These are phyloP conservation scores for Eueremaeus valkanovi DNA, from an alignment of 2,888 invertebrate genomes.

Conservation along the genomic window DNA sequence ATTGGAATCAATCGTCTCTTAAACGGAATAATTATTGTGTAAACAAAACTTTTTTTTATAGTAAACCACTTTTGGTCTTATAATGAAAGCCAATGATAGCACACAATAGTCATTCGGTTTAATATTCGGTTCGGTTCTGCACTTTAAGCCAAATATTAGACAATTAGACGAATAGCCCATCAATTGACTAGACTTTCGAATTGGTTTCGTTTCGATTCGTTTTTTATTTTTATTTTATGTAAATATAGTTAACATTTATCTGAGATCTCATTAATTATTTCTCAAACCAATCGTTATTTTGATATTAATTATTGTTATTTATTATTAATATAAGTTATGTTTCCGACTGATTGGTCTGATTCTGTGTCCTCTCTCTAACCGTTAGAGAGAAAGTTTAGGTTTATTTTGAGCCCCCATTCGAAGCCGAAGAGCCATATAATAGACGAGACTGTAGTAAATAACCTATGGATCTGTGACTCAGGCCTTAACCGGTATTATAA, in stretches of 20 bases:
- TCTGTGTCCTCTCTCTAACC: not conserved
- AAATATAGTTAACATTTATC: not conserved
- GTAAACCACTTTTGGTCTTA: not conserved
- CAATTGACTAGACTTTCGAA: not conserved
- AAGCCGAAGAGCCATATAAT: too few species aligned
- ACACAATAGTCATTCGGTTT: too few species aligned
- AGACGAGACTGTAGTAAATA: not conserved
- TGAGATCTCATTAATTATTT: slow-evolving; percentile 28
- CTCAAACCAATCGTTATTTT: slow-evolving; percentile 31
- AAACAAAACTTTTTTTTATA: not conserved
- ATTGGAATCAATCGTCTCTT: not conserved
- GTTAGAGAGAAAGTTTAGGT: too few species aligned
- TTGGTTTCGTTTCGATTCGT: slow-evolving; percentile 1
- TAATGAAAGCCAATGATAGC: not conserved
- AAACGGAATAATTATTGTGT: not conserved
- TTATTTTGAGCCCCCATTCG: too few species aligned
- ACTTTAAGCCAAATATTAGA: not conserved
- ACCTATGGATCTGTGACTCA: slow-evolving; percentile 29
- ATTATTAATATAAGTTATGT: not conserved
- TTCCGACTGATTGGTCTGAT: not conserved
- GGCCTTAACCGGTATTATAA: not conserved
- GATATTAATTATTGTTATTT: slow-evolving; percentile 22
- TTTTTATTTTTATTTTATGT: not conserved
- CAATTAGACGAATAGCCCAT: not conserved
- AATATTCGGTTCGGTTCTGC: too few species aligned